Evolutionary conservation across 2,888 invertebrate genomes (phyloP).

Genomic region (Aspidiotus destructor): DNA sequence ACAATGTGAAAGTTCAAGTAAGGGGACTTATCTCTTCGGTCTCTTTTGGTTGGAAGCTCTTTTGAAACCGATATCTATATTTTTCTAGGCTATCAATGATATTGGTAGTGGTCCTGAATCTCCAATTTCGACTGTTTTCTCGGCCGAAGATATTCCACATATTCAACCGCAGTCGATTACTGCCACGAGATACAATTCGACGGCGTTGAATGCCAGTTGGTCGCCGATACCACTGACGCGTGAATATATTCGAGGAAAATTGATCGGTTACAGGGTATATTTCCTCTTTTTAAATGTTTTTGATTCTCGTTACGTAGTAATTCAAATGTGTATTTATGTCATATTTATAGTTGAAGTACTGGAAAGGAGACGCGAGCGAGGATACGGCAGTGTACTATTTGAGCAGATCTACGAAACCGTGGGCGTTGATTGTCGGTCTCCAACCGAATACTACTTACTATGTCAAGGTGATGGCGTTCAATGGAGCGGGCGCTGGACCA

Average conservation of each 20-base stretch:
- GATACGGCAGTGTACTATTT: constrained; percentile 69
- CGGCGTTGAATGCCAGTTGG: constrained; percentile 88
- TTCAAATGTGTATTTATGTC: not conserved
- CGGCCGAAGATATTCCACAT: constrained; percentile 87
- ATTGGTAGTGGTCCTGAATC: constrained; percentile 76
- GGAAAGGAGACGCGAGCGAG: constrained; percentile 62
- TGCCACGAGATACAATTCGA: constrained; percentile 76
- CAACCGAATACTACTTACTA: constrained; percentile 86
- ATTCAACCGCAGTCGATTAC: constrained; percentile 74
- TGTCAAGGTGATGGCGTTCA: constrained; percentile 92
- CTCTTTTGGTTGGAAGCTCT: not conserved
- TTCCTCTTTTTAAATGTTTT: not conserved
- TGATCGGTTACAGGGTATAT: constrained; percentile 76
- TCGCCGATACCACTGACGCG: constrained; percentile 71
- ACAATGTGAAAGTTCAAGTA: constrained; percentile 73
- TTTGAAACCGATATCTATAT: not conserved
- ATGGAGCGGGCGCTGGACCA: constrained; percentile 90
- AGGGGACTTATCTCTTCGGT: not conserved
- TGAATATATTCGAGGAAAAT: constrained; percentile 73
- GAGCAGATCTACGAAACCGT: constrained; percentile 69
- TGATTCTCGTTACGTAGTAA: not conserved
- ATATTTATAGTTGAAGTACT: constrained; percentile 67
- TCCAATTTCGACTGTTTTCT: constrained; percentile 61
- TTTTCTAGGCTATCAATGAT: constrained; percentile 56
- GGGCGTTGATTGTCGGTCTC: constrained; percentile 86